Conservation (phyloP, 2,797 vertebrate species). For the Ctenochaetus hawaiiensis region DNA sequence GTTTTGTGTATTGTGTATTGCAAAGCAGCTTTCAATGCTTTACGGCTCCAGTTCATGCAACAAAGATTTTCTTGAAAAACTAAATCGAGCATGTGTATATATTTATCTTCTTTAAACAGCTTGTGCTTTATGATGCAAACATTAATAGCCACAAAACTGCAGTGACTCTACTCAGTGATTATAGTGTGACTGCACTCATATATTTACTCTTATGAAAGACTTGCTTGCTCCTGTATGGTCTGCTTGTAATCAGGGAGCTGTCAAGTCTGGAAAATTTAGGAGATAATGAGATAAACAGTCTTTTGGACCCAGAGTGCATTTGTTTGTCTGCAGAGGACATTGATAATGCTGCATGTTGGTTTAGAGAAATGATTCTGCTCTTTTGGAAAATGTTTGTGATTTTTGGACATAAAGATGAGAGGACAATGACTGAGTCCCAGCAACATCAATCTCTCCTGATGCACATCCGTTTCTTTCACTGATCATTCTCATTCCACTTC, state of each 20-base stretch:
- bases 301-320: conserved; percentile 29
- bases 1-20: not conserved
- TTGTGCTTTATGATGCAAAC: conserved; percentile 19
- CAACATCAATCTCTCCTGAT: not conserved
- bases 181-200: conserved; percentile 32
- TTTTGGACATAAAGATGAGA: not conserved
- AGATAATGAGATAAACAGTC: conserved; percentile 42
- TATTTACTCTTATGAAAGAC: conserved; percentile 54
- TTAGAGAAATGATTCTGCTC: conserved; percentile 12
- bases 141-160: conserved; percentile 13
- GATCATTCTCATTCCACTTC: not conserved
- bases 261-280: conserved; percentile 29
- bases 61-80: too few relatives aligned
- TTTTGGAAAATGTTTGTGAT: not conserved
- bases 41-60: too few relatives aligned
- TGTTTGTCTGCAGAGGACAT: conserved; percentile 21
- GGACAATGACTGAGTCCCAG: not conserved
- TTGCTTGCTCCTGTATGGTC: conserved; percentile 34
- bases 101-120: not conserved
- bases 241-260: conserved; percentile 41
- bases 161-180: conserved; percentile 32
- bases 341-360: conserved; percentile 23
- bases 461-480: too few relatives aligned
- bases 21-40: not conserved
- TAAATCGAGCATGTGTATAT: too few relatives aligned